A percentile compares a stretch with the other conserved stretches of the same genome.
These are phyloP conservation scores for Temnothorax ravouxi DNA, from an alignment of 2,888 invertebrate genomes.

Conservation along the genomic window DNA sequence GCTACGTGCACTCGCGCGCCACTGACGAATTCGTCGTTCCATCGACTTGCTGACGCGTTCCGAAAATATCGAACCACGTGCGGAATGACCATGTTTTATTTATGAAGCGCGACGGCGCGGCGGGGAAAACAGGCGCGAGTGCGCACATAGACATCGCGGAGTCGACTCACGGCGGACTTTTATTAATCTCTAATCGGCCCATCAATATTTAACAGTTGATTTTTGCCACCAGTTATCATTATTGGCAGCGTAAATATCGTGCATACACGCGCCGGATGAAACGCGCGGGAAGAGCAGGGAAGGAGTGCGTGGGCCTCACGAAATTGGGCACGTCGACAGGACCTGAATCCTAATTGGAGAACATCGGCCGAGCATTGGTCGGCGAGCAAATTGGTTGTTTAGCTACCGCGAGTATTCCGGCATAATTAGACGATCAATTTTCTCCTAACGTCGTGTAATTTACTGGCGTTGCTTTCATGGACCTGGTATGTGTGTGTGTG, in stretches of 20 bases:
- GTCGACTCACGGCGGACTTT: conserved; percentile 51
- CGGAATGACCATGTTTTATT: conserved; percentile 43
- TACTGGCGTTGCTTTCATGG: conserved; percentile 48
- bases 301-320: conserved; percentile 58
- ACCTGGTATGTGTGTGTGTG: background rate
- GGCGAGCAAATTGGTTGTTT: conserved; percentile 75
- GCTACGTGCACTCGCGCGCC: background rate
- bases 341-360: conserved; percentile 77
- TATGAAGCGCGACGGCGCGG: conserved; percentile 36
- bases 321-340: conserved; percentile 76
- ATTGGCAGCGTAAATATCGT: conserved; percentile 76
- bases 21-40: conserved; percentile 8
- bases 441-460: conserved; percentile 76
- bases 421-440: conserved; percentile 77
- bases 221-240: conserved; percentile 80
- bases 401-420: conserved; percentile 64
- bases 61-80: conserved; percentile 4
- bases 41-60: background rate
- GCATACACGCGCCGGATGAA: background rate
- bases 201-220: conserved; percentile 82
- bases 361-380: conserved; percentile 59
- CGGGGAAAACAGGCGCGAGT: background rate
- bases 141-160: conserved; percentile 57
- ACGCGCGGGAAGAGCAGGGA: background rate
- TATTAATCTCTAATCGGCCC: conserved; percentile 79